Base-by-base conservation (phyloP, 2,888 invertebrate genomes). In the Tinea pellionella region DNA sequence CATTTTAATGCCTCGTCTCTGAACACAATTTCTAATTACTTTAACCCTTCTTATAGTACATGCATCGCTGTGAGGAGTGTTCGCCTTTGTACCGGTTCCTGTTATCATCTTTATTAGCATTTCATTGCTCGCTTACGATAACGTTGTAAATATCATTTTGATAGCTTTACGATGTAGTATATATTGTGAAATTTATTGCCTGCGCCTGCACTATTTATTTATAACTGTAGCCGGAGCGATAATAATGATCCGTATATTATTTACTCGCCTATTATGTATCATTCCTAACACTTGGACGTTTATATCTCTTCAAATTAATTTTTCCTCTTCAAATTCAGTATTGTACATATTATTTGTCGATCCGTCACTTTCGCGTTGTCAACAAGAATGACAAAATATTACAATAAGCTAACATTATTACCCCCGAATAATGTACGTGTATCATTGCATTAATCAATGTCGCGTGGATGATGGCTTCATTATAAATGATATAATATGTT, bases 1-100 rank as follows among this genome's bases (percentile, higher is more conserved):
- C 74, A 74, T 77, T 74, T 72, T 73, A 75, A 75, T 24, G 30
- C 30, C 1, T n/a, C n/a, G n/a, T n/a, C n/a, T n/a, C n/a, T n/a
- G n/a, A n/a, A n/a, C n/a, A n/a, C 3, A 1, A n/a, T 19, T 29
- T 24, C 13, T 55, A 55, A 55, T 55, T 55, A 24, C 4, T 24
- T 55, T 55, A 19, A n/a, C n/a, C 16, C 24, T 55, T 13, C 29
- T 55, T 24, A n/a, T n/a, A n/a, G n/a, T n/a, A n/a, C n/a, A n/a
- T n/a, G n/a, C n/a, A n/a, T n/a, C 18, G 16, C 11, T 53, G 15
- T 3, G 12, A 12, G 42, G 4, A 42, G 8, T 42, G 8, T 12
- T 42, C 12, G 12, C 6, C 42, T 7, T n/a, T 6, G 12, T 42
- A 42, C 42, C 42, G 13, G 42, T 42, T 42, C 42, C 30, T 42